Conservation (phyloP, 2,113 vertebrate species). For the Triplophysa tibetana region DNA sequence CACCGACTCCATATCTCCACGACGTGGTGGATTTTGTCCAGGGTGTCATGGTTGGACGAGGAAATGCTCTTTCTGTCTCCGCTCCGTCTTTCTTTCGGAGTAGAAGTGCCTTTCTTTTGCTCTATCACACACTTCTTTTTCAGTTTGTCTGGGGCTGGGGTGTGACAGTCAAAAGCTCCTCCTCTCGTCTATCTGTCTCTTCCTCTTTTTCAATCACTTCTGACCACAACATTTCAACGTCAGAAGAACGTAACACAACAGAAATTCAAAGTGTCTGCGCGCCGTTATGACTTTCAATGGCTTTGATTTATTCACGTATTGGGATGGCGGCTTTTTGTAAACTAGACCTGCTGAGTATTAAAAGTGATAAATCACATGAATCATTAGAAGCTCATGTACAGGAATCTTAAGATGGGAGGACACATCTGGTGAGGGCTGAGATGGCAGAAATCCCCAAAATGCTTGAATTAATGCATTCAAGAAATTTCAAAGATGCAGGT, state of each 20-base stretch:
- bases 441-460: not conserved
- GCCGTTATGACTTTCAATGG: not conserved
- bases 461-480: not conserved
- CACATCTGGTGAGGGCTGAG: not conserved
- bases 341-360: not conserved
- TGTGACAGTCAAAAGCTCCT: conserved; percentile 59
- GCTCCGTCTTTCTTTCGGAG: conserved; percentile 26
- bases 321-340: not conserved
- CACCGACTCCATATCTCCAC: conserved; percentile 72
- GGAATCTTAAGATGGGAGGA: not conserved
- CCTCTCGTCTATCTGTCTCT: conserved; percentile 64
- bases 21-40: conserved; percentile 65
- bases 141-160: conserved; percentile 44
- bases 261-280: not conserved
- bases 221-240: conserved; percentile 6
- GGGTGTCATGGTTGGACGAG: conserved; percentile 66
- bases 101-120: conserved; percentile 30
- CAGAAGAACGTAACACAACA: not conserved
- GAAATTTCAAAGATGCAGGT: not conserved
- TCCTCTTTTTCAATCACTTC: conserved; percentile 63
- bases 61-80: conserved; percentile 8
- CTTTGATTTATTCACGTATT: not conserved
- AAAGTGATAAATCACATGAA: not conserved
- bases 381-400: not conserved
- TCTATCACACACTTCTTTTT: conserved; percentile 24